These are phyloP conservation scores for Dicerorhinus sumatrensis DNA, from an alignment of 2,113 vertebrate species.

Conservation along the genomic window DNA sequence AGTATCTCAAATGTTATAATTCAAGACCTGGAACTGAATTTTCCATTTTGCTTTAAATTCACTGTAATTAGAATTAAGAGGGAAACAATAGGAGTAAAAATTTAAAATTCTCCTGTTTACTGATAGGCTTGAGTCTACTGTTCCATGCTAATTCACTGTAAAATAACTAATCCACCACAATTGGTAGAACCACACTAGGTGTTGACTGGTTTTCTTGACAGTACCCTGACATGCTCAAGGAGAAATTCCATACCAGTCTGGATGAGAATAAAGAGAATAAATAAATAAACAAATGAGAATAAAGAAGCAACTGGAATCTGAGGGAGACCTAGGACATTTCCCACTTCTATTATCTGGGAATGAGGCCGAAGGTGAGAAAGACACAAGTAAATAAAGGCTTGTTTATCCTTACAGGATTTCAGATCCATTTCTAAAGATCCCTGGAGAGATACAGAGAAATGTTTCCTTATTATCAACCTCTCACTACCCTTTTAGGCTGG, in stretches of 20 bases:
- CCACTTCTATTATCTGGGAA: neutral
- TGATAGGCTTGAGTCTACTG: neutral
- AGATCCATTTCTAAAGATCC: neutral
- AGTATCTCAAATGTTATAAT: neutral
- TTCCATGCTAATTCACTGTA: neutral
- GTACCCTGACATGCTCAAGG: neutral
- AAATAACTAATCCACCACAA: neutral
- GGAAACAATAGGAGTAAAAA: neutral
- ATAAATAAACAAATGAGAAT: neutral
- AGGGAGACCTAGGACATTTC: neutral
- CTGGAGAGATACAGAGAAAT: neutral
- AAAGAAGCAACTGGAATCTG: neutral
- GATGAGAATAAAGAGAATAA: neutral
- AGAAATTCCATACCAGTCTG: neutral
- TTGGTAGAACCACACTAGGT: neutral
- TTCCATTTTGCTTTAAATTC: slow-evolving; percentile 30
- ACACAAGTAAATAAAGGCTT: neutral
- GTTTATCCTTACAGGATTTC: neutral
- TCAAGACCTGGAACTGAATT: neutral
- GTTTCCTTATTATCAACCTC: neutral
- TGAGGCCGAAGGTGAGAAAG: neutral
- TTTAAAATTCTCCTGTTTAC: neutral
- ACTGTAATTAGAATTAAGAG: neutral
- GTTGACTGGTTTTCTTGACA: neutral
- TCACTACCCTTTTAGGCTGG: neutral